phyloP scores from a whole-genome alignment of 2,888 invertebrate genomes.

The Scaptomyza parva region DNA sequence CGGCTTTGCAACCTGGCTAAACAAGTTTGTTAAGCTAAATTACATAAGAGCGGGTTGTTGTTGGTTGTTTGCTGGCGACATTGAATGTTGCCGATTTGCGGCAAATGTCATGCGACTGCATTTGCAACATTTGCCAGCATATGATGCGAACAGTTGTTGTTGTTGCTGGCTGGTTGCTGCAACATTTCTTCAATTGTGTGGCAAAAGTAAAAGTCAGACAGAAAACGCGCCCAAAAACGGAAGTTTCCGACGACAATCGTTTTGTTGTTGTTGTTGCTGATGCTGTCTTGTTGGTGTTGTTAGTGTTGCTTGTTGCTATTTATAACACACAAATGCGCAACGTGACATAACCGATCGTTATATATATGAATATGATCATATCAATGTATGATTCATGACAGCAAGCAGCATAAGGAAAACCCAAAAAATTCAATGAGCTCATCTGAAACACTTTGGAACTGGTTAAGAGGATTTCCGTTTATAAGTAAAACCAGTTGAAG shows the following conservation, averaged over 20 bases:
- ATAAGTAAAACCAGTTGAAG: conserved; percentile 43
- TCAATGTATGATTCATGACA: conserved; percentile 49
- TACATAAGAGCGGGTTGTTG: conserved; percentile 50
- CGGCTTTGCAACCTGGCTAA: conserved; percentile 28
- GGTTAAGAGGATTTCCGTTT: conserved; percentile 5
- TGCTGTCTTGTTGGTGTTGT: conserved; percentile 26
- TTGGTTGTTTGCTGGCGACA: conserved; percentile 50
- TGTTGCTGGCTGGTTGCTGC: conserved; percentile 21
- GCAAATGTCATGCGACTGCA: conserved; percentile 72
- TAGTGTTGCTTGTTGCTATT: conserved; percentile 34
- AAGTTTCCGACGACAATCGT: conserved; percentile 46
- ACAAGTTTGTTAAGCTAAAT: conserved; percentile 60
- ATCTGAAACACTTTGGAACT: conserved; percentile 24
- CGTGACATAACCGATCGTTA: conserved; percentile 50
- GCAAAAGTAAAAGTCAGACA: conserved; percentile 69
- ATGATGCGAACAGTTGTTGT: conserved; percentile 2
- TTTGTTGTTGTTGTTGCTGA: conserved; percentile 25
- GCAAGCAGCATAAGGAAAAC: conserved; percentile 55
- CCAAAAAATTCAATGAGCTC: conserved; percentile 52
- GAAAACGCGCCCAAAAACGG: conserved; percentile 53
- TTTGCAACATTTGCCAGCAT: conserved; percentile 41
- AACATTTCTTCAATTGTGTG: conserved; percentile 50
- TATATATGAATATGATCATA: not conserved
- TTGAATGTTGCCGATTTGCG: conserved; percentile 68
- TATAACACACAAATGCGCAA: conserved; percentile 32